Evolutionary conservation across 2,113 vertebrate species (phyloP).

Genomic region (Morone chrysops): DNA sequence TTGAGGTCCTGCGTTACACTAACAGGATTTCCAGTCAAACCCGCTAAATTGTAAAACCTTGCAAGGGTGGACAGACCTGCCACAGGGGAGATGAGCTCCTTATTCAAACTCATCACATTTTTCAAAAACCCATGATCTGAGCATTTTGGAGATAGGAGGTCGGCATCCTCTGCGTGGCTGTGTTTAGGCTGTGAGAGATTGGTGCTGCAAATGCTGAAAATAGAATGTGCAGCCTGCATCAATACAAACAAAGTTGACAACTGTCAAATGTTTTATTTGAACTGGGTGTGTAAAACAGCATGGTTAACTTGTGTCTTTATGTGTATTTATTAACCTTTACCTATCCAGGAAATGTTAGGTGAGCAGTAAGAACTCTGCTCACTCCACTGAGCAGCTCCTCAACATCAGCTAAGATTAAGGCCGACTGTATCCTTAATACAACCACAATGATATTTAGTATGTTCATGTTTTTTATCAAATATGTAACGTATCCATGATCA

Average conservation of each 20-base stretch:
- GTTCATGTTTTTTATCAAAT: not conserved
- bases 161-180: not conserved
- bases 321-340: conserved; percentile 25
- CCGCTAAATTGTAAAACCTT: conserved; percentile 50
- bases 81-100: conserved; percentile 41
- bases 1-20: conserved; percentile 21
- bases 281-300: not conserved
- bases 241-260: conserved; percentile 19
- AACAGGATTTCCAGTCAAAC: conserved; percentile 62
- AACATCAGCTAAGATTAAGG: conserved; percentile 1
- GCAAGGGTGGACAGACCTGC: conserved; percentile 42
- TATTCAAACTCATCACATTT: conserved; percentile 61
- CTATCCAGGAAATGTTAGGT: conserved; percentile 9
- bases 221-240: conserved; percentile 17
- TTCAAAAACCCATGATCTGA: conserved; percentile 48
- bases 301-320: not conserved
- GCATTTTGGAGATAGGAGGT: conserved; percentile 32
- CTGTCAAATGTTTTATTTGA: conserved; percentile 33
- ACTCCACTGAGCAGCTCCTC: not conserved
- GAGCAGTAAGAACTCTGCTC: not conserved
- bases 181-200: conserved; percentile 21
- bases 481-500: not conserved
- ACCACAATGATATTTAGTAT: not conserved
- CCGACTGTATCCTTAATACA: not conserved
- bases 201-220: conserved; percentile 36